These are phyloP conservation scores for Thamnophis elegans DNA, from an alignment of 2,797 vertebrate species.

Conservation along the genomic window DNA sequence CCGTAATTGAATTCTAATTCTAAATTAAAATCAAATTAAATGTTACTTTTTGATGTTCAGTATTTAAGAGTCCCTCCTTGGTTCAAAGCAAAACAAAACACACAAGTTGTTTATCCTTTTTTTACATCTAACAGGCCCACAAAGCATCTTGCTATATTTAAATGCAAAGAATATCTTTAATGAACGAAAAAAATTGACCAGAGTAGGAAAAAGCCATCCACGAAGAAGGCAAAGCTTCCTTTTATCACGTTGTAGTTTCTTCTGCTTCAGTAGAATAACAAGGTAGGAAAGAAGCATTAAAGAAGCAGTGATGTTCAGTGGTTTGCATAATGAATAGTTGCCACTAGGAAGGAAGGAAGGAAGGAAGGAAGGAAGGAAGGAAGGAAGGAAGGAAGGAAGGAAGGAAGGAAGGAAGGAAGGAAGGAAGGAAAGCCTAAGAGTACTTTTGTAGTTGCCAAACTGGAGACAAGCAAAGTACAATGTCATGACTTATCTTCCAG, in stretches of 20 bases:
- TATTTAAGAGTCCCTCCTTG: neutral
- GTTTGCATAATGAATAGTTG: neutral
- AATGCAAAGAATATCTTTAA: neutral
- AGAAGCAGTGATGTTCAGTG: neutral
- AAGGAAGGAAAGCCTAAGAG: neutral
- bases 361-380: no score
- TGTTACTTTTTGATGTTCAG: neutral
- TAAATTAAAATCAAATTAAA: neutral
- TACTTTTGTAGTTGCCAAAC: neutral
- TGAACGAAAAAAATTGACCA: neutral
- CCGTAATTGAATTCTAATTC: neutral
- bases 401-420: no score
- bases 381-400: rapidly evolving
- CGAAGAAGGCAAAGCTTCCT: neutral
- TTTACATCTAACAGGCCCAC: neutral
- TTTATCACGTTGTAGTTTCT: no score
- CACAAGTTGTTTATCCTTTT: neutral
- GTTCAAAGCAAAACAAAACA: neutral
- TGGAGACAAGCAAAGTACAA: neutral
- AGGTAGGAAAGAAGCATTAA: neutral
- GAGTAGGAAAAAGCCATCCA: neutral
- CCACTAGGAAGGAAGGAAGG: neutral
- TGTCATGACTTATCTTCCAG: neutral
- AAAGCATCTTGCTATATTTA: neutral
- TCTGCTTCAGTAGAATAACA: neutral